Evolutionary conservation across 2,797 vertebrate genomes (phyloP).

Genomic region (Bradypodion pumilum): DNA sequence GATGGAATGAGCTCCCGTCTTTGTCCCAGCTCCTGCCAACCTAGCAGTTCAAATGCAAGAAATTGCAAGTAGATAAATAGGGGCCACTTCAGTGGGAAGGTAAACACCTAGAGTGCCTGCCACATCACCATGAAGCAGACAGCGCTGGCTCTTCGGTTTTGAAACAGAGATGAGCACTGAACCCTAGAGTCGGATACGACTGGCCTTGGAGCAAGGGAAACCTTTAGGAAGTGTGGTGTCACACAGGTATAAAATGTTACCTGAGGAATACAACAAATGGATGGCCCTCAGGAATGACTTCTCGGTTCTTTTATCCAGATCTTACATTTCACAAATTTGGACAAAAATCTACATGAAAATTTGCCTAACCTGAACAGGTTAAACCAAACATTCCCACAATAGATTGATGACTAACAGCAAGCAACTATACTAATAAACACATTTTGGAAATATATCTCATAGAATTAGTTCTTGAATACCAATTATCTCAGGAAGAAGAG

Average conservation of each 20-base stretch:
- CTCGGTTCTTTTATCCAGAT: neutral
- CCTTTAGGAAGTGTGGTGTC: neutral
- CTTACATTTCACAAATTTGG: neutral
- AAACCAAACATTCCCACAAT: neutral
- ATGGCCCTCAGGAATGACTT: neutral
- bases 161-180: no score
- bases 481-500: neutral
- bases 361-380: neutral
- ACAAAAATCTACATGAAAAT: neutral
- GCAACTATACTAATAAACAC: neutral
- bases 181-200: no score
- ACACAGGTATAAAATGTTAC: neutral
- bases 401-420: neutral
- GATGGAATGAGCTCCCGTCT: no score
- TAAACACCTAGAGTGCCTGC: no score
- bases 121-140: no score
- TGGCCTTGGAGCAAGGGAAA: no score
- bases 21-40: no score
- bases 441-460: conserved; percentile 30
- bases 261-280: no score
- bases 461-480: neutral
- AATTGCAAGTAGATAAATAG: no score
- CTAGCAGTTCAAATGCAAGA: no score
- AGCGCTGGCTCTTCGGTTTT: no score
- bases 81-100: no score